Base-by-base conservation (phyloP, 2,888 invertebrate genomes). In the Actias luna region DNA sequence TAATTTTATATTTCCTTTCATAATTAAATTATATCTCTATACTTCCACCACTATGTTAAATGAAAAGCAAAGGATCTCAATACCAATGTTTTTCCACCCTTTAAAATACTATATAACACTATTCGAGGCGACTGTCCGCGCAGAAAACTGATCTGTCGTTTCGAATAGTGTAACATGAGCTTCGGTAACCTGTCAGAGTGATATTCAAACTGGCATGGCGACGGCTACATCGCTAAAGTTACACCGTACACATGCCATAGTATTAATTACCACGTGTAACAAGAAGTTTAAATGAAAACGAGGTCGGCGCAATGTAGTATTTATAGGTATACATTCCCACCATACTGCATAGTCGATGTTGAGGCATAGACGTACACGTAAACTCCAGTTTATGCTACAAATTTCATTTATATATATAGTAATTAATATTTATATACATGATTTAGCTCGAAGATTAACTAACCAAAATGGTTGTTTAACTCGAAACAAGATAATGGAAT, bases 201-300 rank as follows among this genome's bases (percentile, higher is more conserved):
- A 55, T 29, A 55, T 55, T 16, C 29, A 29, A 55, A 55, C 55
- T 29, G 8, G 7, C 27, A 27, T 29, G 55, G 55, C 29, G 55
- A 55, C 55, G 16, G 55, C 29, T 55, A 55, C 29, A 55, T 29
- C 29, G 55, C 29, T 55, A 29, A 55, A 55, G 55, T 29, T 55
- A 55, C 55, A 55, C 29, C 14, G 55, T 55, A 16, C 55, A 29
- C 55, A 55, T 55, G 55, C 29, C 55, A 29, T 29, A 8, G 29
- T 55, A 55, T 55, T 55, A 55, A 55, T 55, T 55, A 55, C 55
- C 29, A 25, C 7, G 55, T 29, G 14, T 55, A 5, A 29, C 16
- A n/a, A 27, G 55, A 55, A 55, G n/a, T 29, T 2, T 55, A 16
- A 4, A 29, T n/a, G 29, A 29, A 55, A 55, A 29, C 55, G n/a